Percentiles rank a stretch among this genome's conserved stretches.
Conservation (phyloP, 2,797 vertebrate species). For the Urocyon cinereoargenteus region DNA sequence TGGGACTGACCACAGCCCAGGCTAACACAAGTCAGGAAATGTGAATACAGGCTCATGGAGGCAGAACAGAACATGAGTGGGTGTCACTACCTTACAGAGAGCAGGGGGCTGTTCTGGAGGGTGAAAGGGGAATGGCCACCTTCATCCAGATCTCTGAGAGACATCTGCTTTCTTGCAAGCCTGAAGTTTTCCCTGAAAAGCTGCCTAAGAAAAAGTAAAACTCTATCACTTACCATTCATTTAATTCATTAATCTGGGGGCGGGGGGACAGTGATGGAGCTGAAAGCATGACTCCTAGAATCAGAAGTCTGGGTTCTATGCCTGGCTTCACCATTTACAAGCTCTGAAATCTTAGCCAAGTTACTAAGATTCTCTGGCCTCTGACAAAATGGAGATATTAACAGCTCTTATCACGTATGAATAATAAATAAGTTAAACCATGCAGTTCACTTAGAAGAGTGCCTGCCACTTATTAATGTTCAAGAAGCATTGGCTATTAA, state of each 20-base stretch:
- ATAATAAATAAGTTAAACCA: constrained; percentile 43
- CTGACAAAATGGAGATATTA: neutral
- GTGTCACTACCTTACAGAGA: neutral
- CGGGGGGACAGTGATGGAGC: neutral
- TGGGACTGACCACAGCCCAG: neutral
- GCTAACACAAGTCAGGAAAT: neutral
- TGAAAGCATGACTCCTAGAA: neutral
- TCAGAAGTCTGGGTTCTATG: neutral
- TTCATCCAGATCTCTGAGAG: neutral
- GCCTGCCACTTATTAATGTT: neutral
- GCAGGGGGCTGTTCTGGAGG: neutral
- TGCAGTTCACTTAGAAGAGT: neutral
- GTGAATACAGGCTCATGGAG: neutral
- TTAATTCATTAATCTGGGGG: neutral
- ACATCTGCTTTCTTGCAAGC: neutral
- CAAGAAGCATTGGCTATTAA: neutral
- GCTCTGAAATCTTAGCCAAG: neutral
- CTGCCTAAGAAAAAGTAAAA: neutral
- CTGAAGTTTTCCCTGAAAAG: neutral
- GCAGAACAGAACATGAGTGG: neutral
- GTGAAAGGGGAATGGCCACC: neutral
- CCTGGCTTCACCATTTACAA: neutral
- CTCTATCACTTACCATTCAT: neutral
- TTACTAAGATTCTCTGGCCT: neutral
- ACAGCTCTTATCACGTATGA: constrained; percentile 1